Evolutionary conservation across 2,113 vertebrate genomes (phyloP).

Genomic region (Antigone vipio): DNA sequence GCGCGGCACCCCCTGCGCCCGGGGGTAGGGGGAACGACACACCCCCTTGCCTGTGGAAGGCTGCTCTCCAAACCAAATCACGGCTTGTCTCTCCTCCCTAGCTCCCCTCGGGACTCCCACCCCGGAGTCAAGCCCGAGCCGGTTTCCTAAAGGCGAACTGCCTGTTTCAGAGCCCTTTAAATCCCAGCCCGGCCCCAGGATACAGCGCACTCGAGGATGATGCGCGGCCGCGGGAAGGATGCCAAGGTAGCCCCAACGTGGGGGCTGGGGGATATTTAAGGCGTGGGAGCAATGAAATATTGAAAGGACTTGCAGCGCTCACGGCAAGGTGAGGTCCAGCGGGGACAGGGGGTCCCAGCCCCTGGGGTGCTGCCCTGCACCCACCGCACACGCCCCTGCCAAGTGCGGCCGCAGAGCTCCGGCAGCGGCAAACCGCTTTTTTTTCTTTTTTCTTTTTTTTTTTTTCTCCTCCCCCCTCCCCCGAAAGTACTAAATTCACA

Average conservation of each 20-base stretch:
- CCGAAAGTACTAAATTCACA: not conserved
- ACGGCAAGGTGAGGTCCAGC: not conserved
- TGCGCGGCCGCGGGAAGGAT: not conserved
- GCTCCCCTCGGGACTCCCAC: no score
- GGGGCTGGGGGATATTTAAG: not conserved
- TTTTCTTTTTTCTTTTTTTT: no score
- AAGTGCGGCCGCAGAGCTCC: not conserved
- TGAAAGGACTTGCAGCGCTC: not conserved
- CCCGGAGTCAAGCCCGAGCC: not conserved
- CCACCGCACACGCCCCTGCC: not conserved
- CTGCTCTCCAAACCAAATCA: not conserved
- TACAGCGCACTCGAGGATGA: not conserved
- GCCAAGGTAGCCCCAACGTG: not conserved
- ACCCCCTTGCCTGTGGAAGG: not conserved
- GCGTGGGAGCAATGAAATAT: not conserved
- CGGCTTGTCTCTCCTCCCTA: not conserved
- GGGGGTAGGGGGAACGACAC: not conserved
- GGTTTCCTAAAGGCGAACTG: not conserved
- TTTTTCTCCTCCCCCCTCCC: no score
- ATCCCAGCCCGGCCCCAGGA: not conserved
- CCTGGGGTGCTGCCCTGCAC: rapidly evolving
- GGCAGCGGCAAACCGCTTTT: rapidly evolving
- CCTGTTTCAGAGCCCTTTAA: not conserved
- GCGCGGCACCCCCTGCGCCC: not conserved
- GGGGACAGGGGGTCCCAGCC: not conserved